Base-by-base conservation (phyloP, 1,140 invertebrate genomes). In the Papilio polyxenes region DNA sequence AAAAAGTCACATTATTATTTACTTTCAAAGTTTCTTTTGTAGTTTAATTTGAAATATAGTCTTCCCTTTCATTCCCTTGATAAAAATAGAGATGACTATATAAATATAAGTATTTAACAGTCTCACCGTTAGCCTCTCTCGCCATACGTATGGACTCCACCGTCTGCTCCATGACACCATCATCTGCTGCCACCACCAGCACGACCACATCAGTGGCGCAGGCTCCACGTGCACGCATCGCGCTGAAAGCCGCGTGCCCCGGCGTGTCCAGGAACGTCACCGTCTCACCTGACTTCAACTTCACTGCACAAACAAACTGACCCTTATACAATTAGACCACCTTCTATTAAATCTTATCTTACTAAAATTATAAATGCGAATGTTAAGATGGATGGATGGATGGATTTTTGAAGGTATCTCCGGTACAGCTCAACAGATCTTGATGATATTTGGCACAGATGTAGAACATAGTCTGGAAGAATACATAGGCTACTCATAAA, bases 191-290 rank as follows among this genome's bases (percentile, higher is more conserved):
- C 62, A 99, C 98, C 51, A 99, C 99, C 48, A 99, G 95, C 69
- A 99, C 97, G 49, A 99, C 97, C 80, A 99, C 97, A 93, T 99
- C 99, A 0, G 99, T 99, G 56, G 97, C 96, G 83, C 97, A 95
- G 2, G 99, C 99, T 17, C 99, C 99, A 81, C 99, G 96, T 62
- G 97, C 96, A 87, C 99, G 95, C 98, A 99, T 99, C 1, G 98
- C 95, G 76, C 95, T 96, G 92, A 99, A 99, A 10, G 99, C 99
- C 31, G 99, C 99, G 95, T 99, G 99, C 0, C 99, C 99, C n/a
- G 99, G 99, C n/a, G 99, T 99, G 93, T 99, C 99, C 79, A 99
- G 91, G 95, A 99, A 99, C 10, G 99, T 99, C 53, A 99, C 97
- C 74, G 90, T 95, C 72, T 98, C 96, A 2, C 96, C 97, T 65